Evolutionary conservation across 2,797 vertebrate species (phyloP), one percentile per base, ranked within the genome.

Genomic region (Leucoraja ocellata): DNA sequence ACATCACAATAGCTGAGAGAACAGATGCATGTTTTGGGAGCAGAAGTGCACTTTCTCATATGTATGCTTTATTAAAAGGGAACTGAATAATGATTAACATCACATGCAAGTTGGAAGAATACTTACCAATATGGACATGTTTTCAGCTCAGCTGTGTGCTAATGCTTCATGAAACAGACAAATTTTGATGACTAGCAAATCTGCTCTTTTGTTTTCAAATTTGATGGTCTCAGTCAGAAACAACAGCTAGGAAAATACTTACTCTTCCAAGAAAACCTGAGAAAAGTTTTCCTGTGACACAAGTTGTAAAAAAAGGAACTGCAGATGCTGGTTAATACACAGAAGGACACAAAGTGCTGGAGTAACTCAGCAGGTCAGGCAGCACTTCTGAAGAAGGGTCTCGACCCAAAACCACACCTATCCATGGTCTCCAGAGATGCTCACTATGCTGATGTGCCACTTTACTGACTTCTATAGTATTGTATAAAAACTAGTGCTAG

Each of bases 101-200:
- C 25, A 28, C 71, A 92, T 74, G 46, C 39, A 71, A 54, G 84
- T 32, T n/a, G 63, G 65, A 88, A 68, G 84, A 88, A 88, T 32
- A 68, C 16, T 84, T 28, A 76, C 21, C 46, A 39, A 54, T 92
- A 92, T 46, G 39, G 39, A 76, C 21, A 92, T 73, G 36, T 92
- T 74, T 46, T 76, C 71, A 54, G 71, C 11, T n/a, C 68, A 92
- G 73, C 71, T 92, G 25, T 76, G 36, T 28, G 71, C 25, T 76
- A 92, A 92, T 76, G 71, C 39, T 18, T 39, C 32, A 28, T 74
- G 21, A 92, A n/a, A 91, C 71, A 46, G 90, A 91, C 90, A 54
- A 46, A 58, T 92, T 92, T 76, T 74, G 90, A 91, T 91, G 90
- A 91, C 90, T 23, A 9, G 73, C 71, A 46, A 76, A 13, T 92